phyloP scores from a whole-genome alignment of 2,113 vertebrate species.

The Antigone vipio region DNA sequence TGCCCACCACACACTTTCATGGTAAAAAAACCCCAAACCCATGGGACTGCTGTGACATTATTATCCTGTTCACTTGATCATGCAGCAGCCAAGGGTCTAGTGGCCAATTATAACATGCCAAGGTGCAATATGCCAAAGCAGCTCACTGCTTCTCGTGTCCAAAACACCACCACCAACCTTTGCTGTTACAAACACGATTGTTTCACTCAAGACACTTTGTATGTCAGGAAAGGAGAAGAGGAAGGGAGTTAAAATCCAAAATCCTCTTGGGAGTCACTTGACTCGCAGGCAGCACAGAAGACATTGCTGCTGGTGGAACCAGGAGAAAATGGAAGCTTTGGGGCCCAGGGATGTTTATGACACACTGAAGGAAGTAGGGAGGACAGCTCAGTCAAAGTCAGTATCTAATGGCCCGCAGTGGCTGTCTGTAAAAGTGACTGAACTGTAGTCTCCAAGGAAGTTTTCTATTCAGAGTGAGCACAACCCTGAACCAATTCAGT shows the following conservation, averaged over 20 bases:
- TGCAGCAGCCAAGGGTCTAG: background rate
- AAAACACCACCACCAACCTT: background rate
- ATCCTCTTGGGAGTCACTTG: background rate
- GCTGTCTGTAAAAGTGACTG: background rate
- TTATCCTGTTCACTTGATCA: background rate
- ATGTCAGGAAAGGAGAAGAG: background rate
- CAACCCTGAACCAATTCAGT: background rate
- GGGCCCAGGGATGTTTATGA: background rate
- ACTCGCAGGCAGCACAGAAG: background rate
- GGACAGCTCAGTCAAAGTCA: background rate
- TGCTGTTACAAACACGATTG: fast-evolving
- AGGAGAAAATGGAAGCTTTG: background rate
- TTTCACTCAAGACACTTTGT: background rate
- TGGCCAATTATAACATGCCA: background rate
- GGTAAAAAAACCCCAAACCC: no score
- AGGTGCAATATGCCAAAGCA: background rate
- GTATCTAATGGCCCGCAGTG: background rate
- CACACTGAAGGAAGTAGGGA: background rate
- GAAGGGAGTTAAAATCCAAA: background rate
- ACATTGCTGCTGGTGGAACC: background rate
- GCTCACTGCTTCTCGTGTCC: background rate
- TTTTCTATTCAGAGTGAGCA: background rate
- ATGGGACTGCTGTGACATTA: background rate
- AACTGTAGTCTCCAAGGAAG: background rate
- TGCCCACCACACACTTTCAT: background rate